Conservation (phyloP, 2,888 invertebrate genomes). For the Agonum fuliginosum region DNA sequence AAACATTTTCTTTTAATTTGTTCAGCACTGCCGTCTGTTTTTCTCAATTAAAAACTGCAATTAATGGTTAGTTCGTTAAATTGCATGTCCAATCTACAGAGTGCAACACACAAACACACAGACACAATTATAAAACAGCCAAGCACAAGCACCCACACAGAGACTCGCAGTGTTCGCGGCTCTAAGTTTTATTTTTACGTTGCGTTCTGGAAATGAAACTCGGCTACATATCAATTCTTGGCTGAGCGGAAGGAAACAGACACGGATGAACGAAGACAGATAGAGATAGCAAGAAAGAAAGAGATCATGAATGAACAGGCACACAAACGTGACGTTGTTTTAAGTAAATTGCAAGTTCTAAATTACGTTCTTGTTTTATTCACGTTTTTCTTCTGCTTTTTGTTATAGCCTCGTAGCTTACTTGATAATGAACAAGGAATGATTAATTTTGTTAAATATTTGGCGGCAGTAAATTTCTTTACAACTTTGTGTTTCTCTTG, state of each 20-base stretch:
- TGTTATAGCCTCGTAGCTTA: constrained; percentile 2
- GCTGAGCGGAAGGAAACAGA: constrained; percentile 7
- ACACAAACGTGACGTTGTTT: constrained; percentile 43
- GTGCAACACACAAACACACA: not conserved
- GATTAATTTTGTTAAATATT: constrained; percentile 38
- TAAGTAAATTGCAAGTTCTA: constrained; percentile 48
- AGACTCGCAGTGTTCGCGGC: not conserved
- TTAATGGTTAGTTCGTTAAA: constrained; percentile 31
- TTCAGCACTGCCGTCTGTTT: constrained; percentile 26
- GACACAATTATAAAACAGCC: not conserved
- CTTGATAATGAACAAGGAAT: constrained; percentile 34
- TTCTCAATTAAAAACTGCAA: constrained; percentile 46
- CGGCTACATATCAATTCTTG: constrained; percentile 9
- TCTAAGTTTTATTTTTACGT: constrained; percentile 5
- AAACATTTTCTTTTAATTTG: constrained; percentile 39
- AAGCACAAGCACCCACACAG: too few species aligned
- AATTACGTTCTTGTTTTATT: constrained; percentile 42
- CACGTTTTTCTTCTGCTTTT: constrained; percentile 36
- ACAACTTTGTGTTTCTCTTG: not conserved
- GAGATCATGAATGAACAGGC: constrained; percentile 25
- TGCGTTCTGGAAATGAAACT: constrained; percentile 27
- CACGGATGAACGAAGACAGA: constrained; percentile 29
- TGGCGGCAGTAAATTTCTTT: constrained; percentile 17
- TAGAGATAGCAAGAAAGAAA: constrained; percentile 10
- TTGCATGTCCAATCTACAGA: constrained; percentile 31